Conservation (phyloP, 2,888 invertebrate genomes). For the Hipparchia semele region DNA sequence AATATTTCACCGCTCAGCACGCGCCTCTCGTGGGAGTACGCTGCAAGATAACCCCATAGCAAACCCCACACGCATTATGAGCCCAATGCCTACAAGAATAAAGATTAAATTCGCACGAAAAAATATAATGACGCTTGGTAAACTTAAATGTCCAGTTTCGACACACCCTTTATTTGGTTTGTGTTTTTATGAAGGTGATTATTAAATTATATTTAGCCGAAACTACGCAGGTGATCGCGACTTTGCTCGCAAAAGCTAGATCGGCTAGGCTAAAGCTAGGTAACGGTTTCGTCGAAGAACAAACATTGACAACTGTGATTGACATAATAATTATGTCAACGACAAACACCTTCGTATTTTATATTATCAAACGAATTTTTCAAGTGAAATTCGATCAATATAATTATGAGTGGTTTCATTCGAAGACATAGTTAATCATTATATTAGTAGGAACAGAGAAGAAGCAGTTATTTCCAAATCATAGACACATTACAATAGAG, state of each 20-base stretch:
- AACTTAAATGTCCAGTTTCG: constrained; percentile 39
- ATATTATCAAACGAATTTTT: too few species aligned
- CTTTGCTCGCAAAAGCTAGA: background rate
- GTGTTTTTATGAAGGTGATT: constrained; percentile 38
- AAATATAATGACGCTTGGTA: constrained; percentile 9
- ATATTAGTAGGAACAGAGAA: too few species aligned
- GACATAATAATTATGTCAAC: too few species aligned
- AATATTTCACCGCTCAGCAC: constrained; percentile 66
- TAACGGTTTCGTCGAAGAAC: background rate
- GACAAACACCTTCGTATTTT: too few species aligned
- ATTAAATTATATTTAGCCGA: constrained; percentile 26
- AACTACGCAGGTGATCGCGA: background rate
- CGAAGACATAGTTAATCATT: too few species aligned
- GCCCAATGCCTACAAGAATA: constrained; percentile 1
- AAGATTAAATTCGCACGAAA: constrained; percentile 17
- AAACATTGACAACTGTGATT: too few species aligned
- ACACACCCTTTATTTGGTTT: constrained; percentile 45
- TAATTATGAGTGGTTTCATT: too few species aligned
- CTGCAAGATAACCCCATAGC: constrained; percentile 48
- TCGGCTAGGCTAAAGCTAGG: too few species aligned
- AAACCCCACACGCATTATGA: constrained; percentile 14
- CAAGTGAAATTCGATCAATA: too few species aligned
- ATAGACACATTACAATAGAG: too few species aligned
- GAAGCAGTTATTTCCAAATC: too few species aligned
- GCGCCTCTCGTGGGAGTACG: constrained; percentile 68